A percentile compares a stretch with the other conserved stretches of the same genome.
These are phyloP conservation scores for Eupeodes latifasciatus DNA, from an alignment of 2,888 invertebrate genomes.

Conservation along the genomic window DNA sequence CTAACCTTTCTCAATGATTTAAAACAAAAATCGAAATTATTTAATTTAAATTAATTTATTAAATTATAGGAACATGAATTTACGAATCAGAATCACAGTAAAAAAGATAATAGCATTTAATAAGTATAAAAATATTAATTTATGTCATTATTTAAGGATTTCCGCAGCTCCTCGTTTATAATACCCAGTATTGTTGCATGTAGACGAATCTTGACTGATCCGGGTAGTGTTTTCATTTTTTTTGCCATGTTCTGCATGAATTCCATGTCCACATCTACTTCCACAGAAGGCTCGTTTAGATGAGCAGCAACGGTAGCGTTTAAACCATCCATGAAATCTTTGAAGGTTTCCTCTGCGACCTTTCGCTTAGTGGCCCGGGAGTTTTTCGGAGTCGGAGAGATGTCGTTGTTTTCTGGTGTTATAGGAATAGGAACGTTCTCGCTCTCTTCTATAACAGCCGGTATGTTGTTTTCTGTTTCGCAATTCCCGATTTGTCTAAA, in stretches of 20 bases:
- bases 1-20: too few relatives aligned
- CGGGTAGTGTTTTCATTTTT: constrained; percentile 22
- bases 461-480: background rate
- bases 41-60: too few relatives aligned
- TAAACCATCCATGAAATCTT: constrained; percentile 1
- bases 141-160: background rate
- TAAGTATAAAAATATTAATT: too few relatives aligned
- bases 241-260: constrained; percentile 32
- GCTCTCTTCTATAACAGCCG: background rate
- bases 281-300: background rate
- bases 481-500: constrained; percentile 5
- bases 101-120: too few relatives aligned
- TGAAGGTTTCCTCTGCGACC: background rate
- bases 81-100: too few relatives aligned
- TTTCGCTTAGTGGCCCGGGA: background rate
- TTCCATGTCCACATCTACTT: constrained; percentile 13
- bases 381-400: background rate
- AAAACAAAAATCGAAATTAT: too few relatives aligned
- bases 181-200: background rate
- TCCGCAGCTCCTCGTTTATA: constrained; percentile 1
- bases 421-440: background rate
- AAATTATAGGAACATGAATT: too few relatives aligned
- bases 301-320: background rate
- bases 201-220: background rate
- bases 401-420: background rate